Percentiles rank a stretch among this genome's conserved stretches.
phyloP scores from a whole-genome alignment of 1,140 invertebrate genomes.

The Ectropis grisescens region DNA sequence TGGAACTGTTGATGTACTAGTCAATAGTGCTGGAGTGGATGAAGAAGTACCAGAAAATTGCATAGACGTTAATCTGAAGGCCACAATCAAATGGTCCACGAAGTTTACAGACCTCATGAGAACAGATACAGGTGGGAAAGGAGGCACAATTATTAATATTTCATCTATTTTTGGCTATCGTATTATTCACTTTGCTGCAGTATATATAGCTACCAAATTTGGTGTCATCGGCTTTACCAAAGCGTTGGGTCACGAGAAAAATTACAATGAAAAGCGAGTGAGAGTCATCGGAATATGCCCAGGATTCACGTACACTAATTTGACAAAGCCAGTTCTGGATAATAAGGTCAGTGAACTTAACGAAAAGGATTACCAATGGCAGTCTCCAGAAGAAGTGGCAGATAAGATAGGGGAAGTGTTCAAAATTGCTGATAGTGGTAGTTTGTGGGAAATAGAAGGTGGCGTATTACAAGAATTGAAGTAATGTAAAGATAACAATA shows the following conservation, averaged over 20 bases:
- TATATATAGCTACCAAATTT: constrained; percentile 78
- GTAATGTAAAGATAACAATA: too few species aligned
- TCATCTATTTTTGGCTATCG: constrained; percentile 73
- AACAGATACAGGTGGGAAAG: constrained; percentile 71
- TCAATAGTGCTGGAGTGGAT: constrained; percentile 74
- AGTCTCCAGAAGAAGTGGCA: constrained; percentile 18
- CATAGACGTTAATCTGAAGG: constrained; percentile 35
- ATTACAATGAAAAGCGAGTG: constrained; percentile 68
- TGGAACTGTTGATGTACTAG: constrained; percentile 71
- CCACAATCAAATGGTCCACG: constrained; percentile 38
- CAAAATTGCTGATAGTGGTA: constrained; percentile 20
- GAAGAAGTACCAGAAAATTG: constrained; percentile 61
- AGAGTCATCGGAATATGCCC: constrained; percentile 70
- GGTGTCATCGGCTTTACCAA: constrained; percentile 70
- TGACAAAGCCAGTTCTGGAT: constrained; percentile 22
- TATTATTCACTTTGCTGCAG: constrained; percentile 71
- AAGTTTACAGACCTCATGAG: constrained; percentile 67
- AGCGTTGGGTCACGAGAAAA: constrained; percentile 64
- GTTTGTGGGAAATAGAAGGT: too few species aligned
- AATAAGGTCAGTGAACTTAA: constrained; percentile 6
- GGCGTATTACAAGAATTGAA: too few species aligned
- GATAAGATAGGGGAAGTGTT: constrained; percentile 32
- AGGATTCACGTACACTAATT: constrained; percentile 59
- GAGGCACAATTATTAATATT: constrained; percentile 76
- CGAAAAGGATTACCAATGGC: constrained; percentile 13